Evolutionary conservation across 1,140 invertebrate species (phyloP), one percentile per base, ranked within the genome.

Genomic region (Chlorops oryzae): DNA sequence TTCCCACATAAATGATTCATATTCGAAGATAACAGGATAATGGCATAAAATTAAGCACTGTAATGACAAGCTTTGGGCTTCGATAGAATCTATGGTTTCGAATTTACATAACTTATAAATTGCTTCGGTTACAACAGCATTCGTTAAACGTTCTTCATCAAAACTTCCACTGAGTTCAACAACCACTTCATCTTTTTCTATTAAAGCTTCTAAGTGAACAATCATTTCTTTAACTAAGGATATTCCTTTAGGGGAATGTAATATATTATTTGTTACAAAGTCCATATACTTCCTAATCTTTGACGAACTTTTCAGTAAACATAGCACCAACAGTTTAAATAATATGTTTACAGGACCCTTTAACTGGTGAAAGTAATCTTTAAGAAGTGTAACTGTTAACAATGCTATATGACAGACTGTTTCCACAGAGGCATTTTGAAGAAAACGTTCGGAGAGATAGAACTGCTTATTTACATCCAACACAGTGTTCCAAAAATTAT

Each of bases 381-480:
- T 63, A 2, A 88, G 67, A 5, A 90, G 64, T 39, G 73, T 74
- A 60, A 86, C 82, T 54, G 82, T 80, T 13, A 89, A 69, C 23
- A 80, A 66, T 41, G 86, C 77, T 6, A 84, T 70, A 51, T 81
- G 75, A 44, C 78, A 77, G 13, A 84, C 66, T 34, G 76, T 81
- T 72, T 92, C 86, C 56, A 87, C 81, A n/a, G 77, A 68, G 35
- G 83, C 84, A 17, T 80, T 75, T 10, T 78, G 62, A 23, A 92
- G 71, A 66, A 89, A 87, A 58, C 91, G 89, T 55, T 95, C 92
- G 39, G 85, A 82, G 34, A 90, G 80, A 65, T 92, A 89, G 40
- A 85, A 74, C 57, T 87, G 85, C 61, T 90, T 91, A 18, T 88
- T 82, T 54, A 83, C 72, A 68, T 88, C 85, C 20, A 81, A 61